These are phyloP conservation scores for Catostomus latipinnis DNA, from an alignment of 2,797 vertebrate species.

Conservation along the genomic window DNA sequence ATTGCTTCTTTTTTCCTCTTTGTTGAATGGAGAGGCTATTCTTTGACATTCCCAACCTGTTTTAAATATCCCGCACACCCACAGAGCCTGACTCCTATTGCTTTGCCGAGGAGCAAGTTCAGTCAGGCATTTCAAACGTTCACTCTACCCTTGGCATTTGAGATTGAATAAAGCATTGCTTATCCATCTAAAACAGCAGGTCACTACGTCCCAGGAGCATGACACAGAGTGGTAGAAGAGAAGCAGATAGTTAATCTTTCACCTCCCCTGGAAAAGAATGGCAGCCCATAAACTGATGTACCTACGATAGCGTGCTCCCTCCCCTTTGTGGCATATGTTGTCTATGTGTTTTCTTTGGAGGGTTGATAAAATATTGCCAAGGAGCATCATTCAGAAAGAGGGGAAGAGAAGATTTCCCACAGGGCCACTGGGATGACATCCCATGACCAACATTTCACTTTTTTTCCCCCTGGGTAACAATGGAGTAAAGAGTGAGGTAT, in stretches of 20 bases:
- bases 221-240: slow-evolving; percentile 48
- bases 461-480: neutral
- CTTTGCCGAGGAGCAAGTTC: slow-evolving; percentile 15
- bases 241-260: slow-evolving; percentile 60
- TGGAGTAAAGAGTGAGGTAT: slow-evolving; percentile 10
- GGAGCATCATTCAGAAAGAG: slow-evolving; percentile 13
- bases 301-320: slow-evolving; percentile 24
- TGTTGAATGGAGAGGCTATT: slow-evolving; percentile 25
- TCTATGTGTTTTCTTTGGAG: slow-evolving; percentile 22
- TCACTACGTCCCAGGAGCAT: slow-evolving; percentile 55
- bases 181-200: slow-evolving; percentile 63
- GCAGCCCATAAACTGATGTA: slow-evolving; percentile 31
- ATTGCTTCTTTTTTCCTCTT: slow-evolving; percentile 1
- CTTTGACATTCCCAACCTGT: slow-evolving; percentile 34
- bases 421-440: slow-evolving; percentile 35
- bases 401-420: slow-evolving; percentile 46
- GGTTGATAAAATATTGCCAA: slow-evolving; percentile 38
- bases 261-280: slow-evolving; percentile 47
- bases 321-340: slow-evolving; percentile 1
- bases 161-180: slow-evolving; percentile 60
- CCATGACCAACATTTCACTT: slow-evolving; percentile 24
- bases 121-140: slow-evolving; percentile 51
- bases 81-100: slow-evolving; percentile 36
- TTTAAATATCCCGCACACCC: slow-evolving; percentile 35
- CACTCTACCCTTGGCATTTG: slow-evolving; percentile 55